A percentile compares a stretch with the other conserved stretches of the same genome.
Evolutionary conservation across 1,140 invertebrate genomes (phyloP).

Genomic region (Archivesica marissinica): DNA sequence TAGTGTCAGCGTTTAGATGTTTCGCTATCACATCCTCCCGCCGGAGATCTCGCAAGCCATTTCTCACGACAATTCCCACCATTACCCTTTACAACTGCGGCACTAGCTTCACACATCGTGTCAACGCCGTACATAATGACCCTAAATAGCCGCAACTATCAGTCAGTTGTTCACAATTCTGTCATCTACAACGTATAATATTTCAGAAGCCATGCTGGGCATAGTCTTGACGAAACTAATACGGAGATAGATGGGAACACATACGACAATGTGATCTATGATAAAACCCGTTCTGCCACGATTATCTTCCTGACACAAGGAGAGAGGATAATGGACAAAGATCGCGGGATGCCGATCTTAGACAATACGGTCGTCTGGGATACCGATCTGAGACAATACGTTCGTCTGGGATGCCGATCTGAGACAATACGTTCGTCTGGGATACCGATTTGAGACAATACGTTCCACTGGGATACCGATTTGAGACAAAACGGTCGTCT

Average conservation of each 20-base stretch:
- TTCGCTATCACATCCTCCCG: too few species aligned
- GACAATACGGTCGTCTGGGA: too few species aligned
- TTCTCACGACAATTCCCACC: conserved; percentile 57
- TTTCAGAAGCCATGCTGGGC: conserved; percentile 55
- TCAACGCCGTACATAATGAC: conserved; percentile 42
- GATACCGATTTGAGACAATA: too few species aligned
- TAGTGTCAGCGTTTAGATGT: too few species aligned
- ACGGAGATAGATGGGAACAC: conserved; percentile 36
- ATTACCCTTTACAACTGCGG: neutral
- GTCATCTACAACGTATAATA: conserved; percentile 23
- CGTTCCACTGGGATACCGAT: too few species aligned
- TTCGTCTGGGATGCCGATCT: too few species aligned
- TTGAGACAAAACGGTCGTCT: too few species aligned
- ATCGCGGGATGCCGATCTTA: neutral
- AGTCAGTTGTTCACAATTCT: conserved; percentile 15
- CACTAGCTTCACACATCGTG: conserved; percentile 41
- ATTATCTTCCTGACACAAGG: conserved; percentile 21
- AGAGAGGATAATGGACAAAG: conserved; percentile 38
- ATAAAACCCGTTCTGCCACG: neutral
- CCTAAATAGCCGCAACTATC: conserved; percentile 8
- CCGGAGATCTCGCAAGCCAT: too few species aligned
- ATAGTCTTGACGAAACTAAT: conserved; percentile 59
- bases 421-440: too few species aligned
- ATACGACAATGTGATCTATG: conserved; percentile 40
- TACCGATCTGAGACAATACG: too few species aligned